Conservation (phyloP, 2,888 invertebrate species). For the Andrena praecox region DNA sequence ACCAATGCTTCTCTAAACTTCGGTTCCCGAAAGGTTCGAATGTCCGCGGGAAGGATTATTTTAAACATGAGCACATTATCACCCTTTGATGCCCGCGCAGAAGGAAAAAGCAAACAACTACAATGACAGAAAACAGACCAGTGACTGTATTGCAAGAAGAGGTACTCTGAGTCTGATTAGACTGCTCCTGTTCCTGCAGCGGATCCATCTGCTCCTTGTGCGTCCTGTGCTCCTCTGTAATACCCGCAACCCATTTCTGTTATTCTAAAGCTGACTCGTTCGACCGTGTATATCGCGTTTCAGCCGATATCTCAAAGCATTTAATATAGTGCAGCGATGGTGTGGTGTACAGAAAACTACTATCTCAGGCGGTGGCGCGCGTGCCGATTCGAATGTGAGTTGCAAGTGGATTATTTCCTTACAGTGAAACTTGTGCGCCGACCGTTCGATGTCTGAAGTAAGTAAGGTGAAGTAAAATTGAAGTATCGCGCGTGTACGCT, state of each 20-base stretch:
- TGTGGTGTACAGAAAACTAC: constrained; percentile 51
- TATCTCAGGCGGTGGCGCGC: constrained; percentile 29
- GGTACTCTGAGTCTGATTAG: constrained; percentile 83
- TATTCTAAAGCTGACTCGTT: constrained; percentile 70
- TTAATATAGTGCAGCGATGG: constrained; percentile 62
- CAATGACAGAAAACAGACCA: constrained; percentile 84
- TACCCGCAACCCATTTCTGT: constrained; percentile 82
- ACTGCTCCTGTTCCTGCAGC: constrained; percentile 82
- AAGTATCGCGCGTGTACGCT: background rate
- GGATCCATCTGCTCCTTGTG: constrained; percentile 83
- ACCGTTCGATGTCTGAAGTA: constrained; percentile 25
- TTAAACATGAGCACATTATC: constrained; percentile 21
- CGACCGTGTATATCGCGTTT: constrained; percentile 56
- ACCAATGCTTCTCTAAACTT: too few relatives aligned
- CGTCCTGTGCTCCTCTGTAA: constrained; percentile 84
- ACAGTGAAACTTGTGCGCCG: constrained; percentile 18
- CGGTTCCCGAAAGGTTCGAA: too few relatives aligned
- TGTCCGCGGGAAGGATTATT: background rate
- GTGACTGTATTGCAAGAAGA: constrained; percentile 83
- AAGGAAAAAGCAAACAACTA: constrained; percentile 79
- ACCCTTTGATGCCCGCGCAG: constrained; percentile 52
- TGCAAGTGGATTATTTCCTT: constrained; percentile 27
- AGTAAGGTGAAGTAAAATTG: constrained; percentile 8
- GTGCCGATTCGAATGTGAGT: constrained; percentile 44
- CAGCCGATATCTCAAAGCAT: constrained; percentile 52